phyloP scores from a whole-genome alignment of 2,797 vertebrate species.

The Pangasius djambal region DNA sequence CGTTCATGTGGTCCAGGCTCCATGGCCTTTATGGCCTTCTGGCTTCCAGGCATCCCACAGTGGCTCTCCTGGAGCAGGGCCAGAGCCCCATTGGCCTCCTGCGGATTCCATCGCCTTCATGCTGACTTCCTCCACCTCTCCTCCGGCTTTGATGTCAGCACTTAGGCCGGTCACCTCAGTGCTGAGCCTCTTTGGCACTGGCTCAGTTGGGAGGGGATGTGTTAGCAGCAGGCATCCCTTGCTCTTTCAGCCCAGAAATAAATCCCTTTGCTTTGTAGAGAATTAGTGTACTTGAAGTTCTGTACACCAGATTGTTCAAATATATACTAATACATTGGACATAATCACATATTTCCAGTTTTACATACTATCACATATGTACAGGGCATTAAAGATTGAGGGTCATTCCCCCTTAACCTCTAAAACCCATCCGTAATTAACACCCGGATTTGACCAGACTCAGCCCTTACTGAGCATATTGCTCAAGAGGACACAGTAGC shows the following conservation, averaged over 20 bases:
- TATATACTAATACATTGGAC: neutral
- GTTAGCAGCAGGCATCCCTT: constrained; percentile 18
- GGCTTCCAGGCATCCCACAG: constrained; percentile 18
- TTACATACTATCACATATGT: neutral
- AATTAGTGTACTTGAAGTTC: too few relatives aligned
- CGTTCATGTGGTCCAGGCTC: neutral
- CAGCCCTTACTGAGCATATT: neutral
- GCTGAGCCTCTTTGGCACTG: constrained; percentile 24
- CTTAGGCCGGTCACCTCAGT: constrained; percentile 9
- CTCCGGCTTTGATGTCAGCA: constrained; percentile 36
- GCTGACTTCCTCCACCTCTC: constrained; percentile 49
- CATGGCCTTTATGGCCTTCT: constrained; percentile 17
- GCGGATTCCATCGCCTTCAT: constrained; percentile 67
- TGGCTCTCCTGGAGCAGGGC: constrained; percentile 59
- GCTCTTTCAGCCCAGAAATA: neutral
- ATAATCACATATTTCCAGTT: too few relatives aligned
- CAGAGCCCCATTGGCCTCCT: constrained; percentile 65
- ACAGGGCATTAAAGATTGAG: neutral
- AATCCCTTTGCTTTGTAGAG: constrained; percentile 1
- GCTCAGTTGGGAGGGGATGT: constrained; percentile 19
- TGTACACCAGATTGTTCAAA: neutral
- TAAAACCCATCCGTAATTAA: neutral
- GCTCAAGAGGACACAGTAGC: neutral
- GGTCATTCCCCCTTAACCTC: neutral
- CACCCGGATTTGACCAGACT: neutral